phyloP scores from a whole-genome alignment of 2,888 invertebrate genomes.

The Troides oblongomaculatus region DNA sequence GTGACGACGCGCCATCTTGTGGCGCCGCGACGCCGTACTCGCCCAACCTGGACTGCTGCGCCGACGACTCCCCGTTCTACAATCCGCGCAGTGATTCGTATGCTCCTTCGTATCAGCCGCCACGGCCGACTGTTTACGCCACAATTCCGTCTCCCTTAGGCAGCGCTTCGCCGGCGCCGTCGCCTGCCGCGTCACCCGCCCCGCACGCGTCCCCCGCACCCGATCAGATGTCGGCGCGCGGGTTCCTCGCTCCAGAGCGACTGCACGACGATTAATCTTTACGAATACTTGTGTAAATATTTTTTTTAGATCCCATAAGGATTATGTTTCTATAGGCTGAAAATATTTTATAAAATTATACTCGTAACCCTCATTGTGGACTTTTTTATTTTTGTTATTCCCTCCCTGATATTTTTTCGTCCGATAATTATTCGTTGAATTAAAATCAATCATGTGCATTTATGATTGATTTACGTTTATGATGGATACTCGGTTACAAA shows the following conservation, averaged over 20 bases:
- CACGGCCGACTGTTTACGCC: constrained; percentile 74
- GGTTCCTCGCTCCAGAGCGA: constrained; percentile 45
- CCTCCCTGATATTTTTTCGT: background rate
- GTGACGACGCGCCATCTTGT: constrained; percentile 76
- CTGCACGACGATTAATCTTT: constrained; percentile 54
- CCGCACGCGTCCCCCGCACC: constrained; percentile 52
- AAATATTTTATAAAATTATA: constrained; percentile 79
- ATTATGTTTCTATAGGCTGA: constrained; percentile 76
- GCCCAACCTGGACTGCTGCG: constrained; percentile 67
- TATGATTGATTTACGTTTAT: background rate
- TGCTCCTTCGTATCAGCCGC: constrained; percentile 75
- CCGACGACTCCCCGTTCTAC: constrained; percentile 76
- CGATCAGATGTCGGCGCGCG: constrained; percentile 53
- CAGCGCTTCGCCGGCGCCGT: constrained; percentile 64
- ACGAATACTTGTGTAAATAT: constrained; percentile 68
- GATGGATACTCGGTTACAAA: too few species aligned
- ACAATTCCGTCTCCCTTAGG: constrained; percentile 71
- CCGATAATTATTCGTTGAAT: background rate
- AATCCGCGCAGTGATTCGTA: constrained; percentile 76
- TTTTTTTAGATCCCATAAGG: constrained; percentile 62
- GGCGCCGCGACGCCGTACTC: constrained; percentile 77
- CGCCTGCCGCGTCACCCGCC: constrained; percentile 66
- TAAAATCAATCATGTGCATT: background rate
- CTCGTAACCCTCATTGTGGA: constrained; percentile 44
- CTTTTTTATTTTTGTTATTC: constrained; percentile 18